Evolutionary conservation across 2,888 invertebrate species (phyloP), one percentile per base, ranked within the genome.

Genomic region (Eulithis testata): DNA sequence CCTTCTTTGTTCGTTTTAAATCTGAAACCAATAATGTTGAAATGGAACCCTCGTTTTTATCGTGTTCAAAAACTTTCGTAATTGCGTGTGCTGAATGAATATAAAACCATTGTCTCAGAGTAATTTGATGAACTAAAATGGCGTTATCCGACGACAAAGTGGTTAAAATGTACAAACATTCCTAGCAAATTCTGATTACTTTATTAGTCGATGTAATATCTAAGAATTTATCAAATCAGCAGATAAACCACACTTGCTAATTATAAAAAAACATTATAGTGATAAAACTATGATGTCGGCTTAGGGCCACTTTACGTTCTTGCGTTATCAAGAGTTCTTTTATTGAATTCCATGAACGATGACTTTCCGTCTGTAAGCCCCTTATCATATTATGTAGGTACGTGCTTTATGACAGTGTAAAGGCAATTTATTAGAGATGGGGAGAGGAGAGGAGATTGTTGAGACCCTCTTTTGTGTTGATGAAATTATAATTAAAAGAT

Each of bases 271-370:
- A 40, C 5, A 40, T 40, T 8, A 40, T 40, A 21, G 1, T 21
- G 40, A 40, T 40, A 40, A 40, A 40, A 40, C 36, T 53, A 5
- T 4, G 4, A 31, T 31, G 4, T 31, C 6, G 6, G 5, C 31
- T 5, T 31, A 31, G 37, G 59, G 61, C 43, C 56, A 27, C 49
- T 55, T 57, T 21, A 43, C 56, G 61, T 66, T 69, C 64, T 69
- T 69, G 62, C 62, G 58, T 50, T 27, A 27, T 11, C 60, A 49
- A 65, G 63, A 69, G 69, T 62, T 65, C 62, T 66, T 65, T 63
- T 65, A 70, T 67, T 65, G 65, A 65, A 66, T 70, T 67, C 58
- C 52, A 52, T n/a, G 63, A 55, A 55, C 57, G 62, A 47, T 53
- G 60, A 59, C 50, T 11, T 45, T 52, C 47, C 55, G 59, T 47